Evolutionary conservation across 2,113 vertebrate genomes (phyloP), one percentile per base, ranked within the genome.

Genomic region (Candoia aspera): DNA sequence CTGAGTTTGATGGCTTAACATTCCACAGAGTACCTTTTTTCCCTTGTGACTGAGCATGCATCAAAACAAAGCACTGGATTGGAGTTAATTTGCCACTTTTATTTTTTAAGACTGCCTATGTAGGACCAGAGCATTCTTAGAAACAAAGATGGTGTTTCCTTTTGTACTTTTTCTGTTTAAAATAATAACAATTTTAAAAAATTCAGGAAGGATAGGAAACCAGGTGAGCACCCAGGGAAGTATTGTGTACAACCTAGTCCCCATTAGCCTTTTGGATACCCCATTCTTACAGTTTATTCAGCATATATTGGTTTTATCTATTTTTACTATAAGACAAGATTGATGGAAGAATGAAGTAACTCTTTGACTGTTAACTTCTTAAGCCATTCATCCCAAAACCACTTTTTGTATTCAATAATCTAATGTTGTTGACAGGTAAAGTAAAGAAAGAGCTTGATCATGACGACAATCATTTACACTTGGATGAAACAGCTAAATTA

Each of bases 381-480:
- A 88, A 6, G 49, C 19, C 57, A 37, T 57, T 83, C 29, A 42
- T 83, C 12, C 57, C 33, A 73, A 86, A 37, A 62, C 90, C 26
- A 42, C 87, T 11, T 90, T 93, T 90, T 93, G 93, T 37, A 94
- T 90, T 94, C 54, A 3, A 93, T 95, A 91, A 46, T 93, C 55
- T 92, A n/a, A 92, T 90, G 0, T 91, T 91, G 13, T 33, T 60
- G 17, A 57, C 96, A 99, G 99, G 98, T 91, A 99, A 99, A 96
- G 97, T 99, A 87, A 99, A 99, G 96, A 99, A 99, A 95, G 99
- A 99, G 93, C 98, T 98, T 0, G 98, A 99, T 42, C 98, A 98
- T 0, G 99, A 99, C 0, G 99, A 99, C 5, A 94, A 97, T 91
- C 98, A 98, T 91, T 97, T 98, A 94, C 98, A 98, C 94, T 98